Evolutionary conservation across 2,888 invertebrate species (phyloP).

Genomic region (Isoperla grammatica): DNA sequence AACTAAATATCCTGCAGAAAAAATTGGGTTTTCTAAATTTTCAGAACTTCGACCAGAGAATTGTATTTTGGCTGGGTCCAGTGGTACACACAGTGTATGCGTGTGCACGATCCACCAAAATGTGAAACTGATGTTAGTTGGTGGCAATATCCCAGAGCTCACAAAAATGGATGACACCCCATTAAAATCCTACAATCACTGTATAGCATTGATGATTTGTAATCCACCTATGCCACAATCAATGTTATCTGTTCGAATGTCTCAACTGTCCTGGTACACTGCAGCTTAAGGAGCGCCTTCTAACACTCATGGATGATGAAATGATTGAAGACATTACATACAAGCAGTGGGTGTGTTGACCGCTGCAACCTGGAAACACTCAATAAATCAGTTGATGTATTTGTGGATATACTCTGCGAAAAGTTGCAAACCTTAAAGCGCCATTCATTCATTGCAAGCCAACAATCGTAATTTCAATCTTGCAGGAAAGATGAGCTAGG

Average conservation of each 20-base stretch:
- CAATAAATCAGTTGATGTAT: slow-evolving; percentile 1
- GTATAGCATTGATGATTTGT: not conserved
- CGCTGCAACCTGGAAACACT: slow-evolving; percentile 5
- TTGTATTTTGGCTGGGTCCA: slow-evolving; percentile 22
- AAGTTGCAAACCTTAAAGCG: not conserved
- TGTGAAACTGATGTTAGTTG: slow-evolving; percentile 21
- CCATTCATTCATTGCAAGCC: slow-evolving; percentile 7
- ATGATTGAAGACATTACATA: not conserved
- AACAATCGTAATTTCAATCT: slow-evolving; percentile 3
- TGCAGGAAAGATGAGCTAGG: not conserved
- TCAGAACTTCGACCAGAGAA: slow-evolving; percentile 17
- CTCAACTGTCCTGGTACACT: slow-evolving; percentile 2
- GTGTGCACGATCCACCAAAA: slow-evolving; percentile 25
- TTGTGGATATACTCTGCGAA: slow-evolving; percentile 3
- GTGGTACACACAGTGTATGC: slow-evolving; percentile 25
- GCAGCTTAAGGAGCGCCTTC: not conserved
- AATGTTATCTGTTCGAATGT: slow-evolving; percentile 2
- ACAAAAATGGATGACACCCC: not conserved
- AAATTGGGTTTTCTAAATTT: slow-evolving; percentile 25
- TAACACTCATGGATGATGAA: not conserved
- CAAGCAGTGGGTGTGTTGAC: slow-evolving; percentile 10
- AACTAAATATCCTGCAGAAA: slow-evolving; percentile 9
- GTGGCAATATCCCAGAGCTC: slow-evolving; percentile 7
- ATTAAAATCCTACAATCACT: too few species aligned
- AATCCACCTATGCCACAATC: not conserved